phyloP scores from a whole-genome alignment of 2,113 vertebrate species.

The Phocoena phocoena region DNA sequence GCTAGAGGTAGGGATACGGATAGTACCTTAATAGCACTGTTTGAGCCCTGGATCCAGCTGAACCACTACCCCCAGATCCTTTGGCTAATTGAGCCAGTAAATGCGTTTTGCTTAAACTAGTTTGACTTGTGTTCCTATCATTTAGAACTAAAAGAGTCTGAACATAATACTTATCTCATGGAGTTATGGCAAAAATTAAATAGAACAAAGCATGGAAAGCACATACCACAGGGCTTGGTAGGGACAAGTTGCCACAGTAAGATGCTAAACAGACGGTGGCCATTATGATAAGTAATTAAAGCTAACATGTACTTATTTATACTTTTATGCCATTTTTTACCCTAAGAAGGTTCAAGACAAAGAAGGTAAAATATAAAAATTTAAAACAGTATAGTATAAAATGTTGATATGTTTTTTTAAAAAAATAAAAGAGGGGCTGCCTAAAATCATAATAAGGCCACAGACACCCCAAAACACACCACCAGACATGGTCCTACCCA shows the following conservation, averaged over 20 bases:
- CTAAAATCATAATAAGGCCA: too few relatives aligned
- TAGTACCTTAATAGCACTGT: rapidly evolving
- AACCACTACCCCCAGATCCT: not conserved
- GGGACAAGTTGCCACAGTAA: not conserved
- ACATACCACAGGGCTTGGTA: not conserved
- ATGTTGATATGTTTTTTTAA: not conserved
- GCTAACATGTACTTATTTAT: not conserved
- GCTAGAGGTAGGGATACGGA: not conserved
- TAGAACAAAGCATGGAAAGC: not conserved
- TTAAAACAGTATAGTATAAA: not conserved
- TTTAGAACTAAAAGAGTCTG: not conserved
- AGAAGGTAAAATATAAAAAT: not conserved
- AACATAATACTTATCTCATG: not conserved
- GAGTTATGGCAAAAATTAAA: not conserved
- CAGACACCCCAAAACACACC: too few relatives aligned
- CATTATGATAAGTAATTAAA: not conserved
- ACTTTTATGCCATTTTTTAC: not conserved
- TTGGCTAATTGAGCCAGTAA: not conserved
- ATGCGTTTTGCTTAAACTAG: not conserved
- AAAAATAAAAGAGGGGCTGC: not conserved
- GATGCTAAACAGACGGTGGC: not conserved
- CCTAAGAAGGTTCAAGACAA: not conserved
- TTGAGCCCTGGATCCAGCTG: not conserved
- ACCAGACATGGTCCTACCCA: too few relatives aligned
- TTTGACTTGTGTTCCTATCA: not conserved